Percentiles rank a stretch among this genome's conserved stretches.
Evolutionary conservation across 2,113 vertebrate species (phyloP).

Genomic region (Psephotus haematonotus): DNA sequence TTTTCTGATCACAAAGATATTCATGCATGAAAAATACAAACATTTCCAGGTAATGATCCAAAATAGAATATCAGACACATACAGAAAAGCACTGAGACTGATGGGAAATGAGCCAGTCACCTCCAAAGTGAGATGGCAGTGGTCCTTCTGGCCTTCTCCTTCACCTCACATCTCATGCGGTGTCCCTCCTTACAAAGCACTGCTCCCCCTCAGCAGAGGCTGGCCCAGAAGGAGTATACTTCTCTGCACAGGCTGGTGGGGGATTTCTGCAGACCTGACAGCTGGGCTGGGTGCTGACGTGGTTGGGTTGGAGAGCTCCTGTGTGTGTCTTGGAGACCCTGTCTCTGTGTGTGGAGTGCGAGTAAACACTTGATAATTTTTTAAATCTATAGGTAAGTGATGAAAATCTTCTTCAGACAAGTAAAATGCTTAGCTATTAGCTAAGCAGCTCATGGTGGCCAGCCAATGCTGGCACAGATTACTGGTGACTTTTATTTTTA

Average conservation of each 20-base stretch:
- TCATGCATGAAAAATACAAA: neutral
- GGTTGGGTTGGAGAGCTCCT: neutral
- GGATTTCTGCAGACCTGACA: neutral
- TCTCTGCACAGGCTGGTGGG: neutral
- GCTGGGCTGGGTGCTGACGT: neutral
- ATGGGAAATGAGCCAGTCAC: fast-evolving
- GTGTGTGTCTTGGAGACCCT: neutral
- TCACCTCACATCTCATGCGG: neutral
- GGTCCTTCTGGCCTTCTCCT: neutral
- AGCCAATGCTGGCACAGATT: neutral
- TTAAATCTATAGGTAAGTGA: neutral
- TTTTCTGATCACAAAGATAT: neutral
- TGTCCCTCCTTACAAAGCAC: neutral
- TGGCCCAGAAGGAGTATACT: neutral
- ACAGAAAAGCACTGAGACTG: neutral
- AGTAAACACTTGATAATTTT: neutral
- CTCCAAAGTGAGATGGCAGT: neutral
- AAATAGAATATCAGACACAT: neutral
- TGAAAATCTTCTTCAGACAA: neutral
- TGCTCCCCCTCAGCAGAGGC: neutral
- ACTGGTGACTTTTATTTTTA: neutral
- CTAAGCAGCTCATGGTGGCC: neutral
- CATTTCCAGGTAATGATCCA: neutral
- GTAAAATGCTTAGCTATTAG: neutral
- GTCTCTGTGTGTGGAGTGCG: neutral